These are phyloP conservation scores for Axis porcinus DNA, from an alignment of 2,113 vertebrate genomes.

Conservation along the genomic window DNA sequence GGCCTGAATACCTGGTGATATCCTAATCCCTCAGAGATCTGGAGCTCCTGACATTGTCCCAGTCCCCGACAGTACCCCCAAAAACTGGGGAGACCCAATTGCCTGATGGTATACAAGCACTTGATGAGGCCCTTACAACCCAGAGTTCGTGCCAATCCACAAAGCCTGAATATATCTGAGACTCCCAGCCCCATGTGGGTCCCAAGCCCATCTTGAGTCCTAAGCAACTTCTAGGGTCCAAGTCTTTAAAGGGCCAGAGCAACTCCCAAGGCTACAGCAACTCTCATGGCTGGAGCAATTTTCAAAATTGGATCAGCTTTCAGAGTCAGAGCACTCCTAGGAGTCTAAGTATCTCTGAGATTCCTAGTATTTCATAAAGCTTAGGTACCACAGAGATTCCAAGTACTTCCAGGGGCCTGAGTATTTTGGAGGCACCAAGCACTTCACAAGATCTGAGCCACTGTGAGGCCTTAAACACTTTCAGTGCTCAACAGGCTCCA, in stretches of 20 bases:
- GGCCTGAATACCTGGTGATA: background rate
- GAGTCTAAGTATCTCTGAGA: background rate
- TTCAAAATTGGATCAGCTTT: background rate
- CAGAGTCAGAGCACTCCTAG: background rate
- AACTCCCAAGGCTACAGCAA: background rate
- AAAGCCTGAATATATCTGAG: background rate
- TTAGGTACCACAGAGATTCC: background rate
- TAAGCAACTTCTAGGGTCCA: background rate
- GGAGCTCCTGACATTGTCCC: background rate
- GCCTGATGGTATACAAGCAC: background rate
- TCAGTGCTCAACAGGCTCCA: background rate
- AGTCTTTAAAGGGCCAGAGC: background rate
- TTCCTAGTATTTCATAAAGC: background rate
- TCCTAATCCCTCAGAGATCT: background rate
- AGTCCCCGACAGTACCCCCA: background rate
- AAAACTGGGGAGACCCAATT: background rate
- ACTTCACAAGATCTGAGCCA: background rate
- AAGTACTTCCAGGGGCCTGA: background rate
- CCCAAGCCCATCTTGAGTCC: background rate
- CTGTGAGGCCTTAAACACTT: background rate
- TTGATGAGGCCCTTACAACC: background rate
- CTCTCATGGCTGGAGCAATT: background rate
- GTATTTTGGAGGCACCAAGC: background rate
- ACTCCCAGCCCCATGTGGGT: background rate
- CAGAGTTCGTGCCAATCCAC: background rate